Base-by-base conservation (phyloP, 2,113 vertebrate species). In the Istiophorus platypterus region DNA sequence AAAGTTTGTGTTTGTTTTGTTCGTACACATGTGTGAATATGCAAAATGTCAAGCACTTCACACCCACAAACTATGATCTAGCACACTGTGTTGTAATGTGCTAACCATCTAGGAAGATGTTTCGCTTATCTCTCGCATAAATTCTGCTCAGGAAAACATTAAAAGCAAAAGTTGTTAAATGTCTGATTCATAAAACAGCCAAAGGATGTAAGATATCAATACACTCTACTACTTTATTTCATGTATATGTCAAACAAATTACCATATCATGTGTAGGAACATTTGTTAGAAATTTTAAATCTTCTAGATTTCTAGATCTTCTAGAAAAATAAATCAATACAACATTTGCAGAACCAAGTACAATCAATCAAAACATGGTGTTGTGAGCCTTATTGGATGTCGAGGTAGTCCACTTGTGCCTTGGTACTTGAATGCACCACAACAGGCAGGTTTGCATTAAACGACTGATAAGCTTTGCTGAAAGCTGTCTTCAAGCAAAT, bases 401-500 rank as follows among this genome's bases (percentile, higher is more conserved):
- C 14, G 20, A 34, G 11, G 14, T 7, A 31, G 26, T 10, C 8
- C 15, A 12, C 15, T 39, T 20, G 18, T 29, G 5, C 2, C 9
- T 34, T 72, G 61, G 42, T 17, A 62, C 29, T 15, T 78, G 37
- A 57, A 64, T 64, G 64, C 49, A 74, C 37, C 51, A 47, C 26
- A 15, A 9, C 24, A 61, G 9, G 29, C 18, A 58, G 34, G 14
- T 62, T 68, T 62, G 29, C 66, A 49, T 56, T 15, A 2, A 17
- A 59, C 17, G 51, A 41, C 2, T 27, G 17, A 63, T 56, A 39
- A 57, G 27, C 49, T 69, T 22, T 24, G 59, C 37, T 42, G 54
- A 27, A 56, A 42, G 24, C 45, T 45, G 18, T 49, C 5, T 20
- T 49, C 18, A 49, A 49, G 47, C 47, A 49, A 49, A 49, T 49